A percentile compares a stretch with the other conserved stretches of the same genome.
Evolutionary conservation across 2,797 vertebrate species (phyloP).

Genomic region (Cossypha caffra): DNA sequence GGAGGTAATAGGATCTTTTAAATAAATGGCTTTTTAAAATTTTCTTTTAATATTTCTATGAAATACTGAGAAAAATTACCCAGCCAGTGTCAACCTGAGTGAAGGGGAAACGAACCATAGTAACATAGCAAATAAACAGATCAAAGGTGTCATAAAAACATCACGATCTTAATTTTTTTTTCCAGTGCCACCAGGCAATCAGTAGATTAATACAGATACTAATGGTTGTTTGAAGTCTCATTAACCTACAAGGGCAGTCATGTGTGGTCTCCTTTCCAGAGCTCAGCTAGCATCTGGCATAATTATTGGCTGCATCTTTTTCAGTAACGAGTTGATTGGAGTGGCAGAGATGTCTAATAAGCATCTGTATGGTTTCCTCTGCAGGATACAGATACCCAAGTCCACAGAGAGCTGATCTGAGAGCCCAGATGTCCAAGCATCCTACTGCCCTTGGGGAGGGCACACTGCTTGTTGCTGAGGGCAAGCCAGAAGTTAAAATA

Average conservation of each 20-base stretch:
- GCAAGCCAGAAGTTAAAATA: neutral
- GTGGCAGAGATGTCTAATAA: neutral
- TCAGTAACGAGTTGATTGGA: neutral
- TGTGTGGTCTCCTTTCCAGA: constrained; percentile 72
- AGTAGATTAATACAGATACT: neutral
- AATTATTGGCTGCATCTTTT: constrained; percentile 72
- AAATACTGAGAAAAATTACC: neutral
- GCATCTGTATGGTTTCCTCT: neutral
- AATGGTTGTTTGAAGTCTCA: neutral
- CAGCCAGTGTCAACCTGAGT: neutral
- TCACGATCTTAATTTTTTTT: neutral
- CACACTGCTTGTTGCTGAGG: neutral
- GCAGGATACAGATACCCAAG: neutral
- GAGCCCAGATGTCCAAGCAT: neutral
- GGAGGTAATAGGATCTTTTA: neutral
- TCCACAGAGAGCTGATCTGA: neutral
- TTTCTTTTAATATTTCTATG: neutral
- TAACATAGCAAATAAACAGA: neutral
- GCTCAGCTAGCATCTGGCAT: constrained; percentile 74
- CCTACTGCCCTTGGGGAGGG: neutral
- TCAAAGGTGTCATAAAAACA: neutral
- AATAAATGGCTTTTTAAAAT: neutral
- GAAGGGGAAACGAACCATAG: neutral
- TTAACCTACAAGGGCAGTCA: constrained; percentile 69
- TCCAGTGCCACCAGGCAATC: neutral